These are phyloP conservation scores for Corythoichthys haematopterus DNA, from an alignment of 2,113 vertebrate genomes.

Conservation along the genomic window DNA sequence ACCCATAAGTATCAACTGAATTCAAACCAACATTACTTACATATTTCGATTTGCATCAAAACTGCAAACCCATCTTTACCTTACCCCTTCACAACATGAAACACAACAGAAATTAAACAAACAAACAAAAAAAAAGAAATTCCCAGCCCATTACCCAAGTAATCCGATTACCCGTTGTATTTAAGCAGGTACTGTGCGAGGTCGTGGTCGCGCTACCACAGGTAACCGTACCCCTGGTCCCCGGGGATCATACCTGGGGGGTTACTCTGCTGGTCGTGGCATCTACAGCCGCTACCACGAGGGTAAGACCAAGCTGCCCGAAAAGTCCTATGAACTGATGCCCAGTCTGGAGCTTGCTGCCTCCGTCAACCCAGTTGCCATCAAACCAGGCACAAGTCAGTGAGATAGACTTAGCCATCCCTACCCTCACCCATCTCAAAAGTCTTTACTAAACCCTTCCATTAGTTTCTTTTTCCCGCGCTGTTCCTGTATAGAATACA, in stretches of 20 bases:
- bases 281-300: slow-evolving; percentile 99
- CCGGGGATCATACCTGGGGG: slow-evolving; percentile 95
- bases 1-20: not conserved
- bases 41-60: not conserved
- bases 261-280: slow-evolving; percentile 96
- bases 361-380: slow-evolving; percentile 85
- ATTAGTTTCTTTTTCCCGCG: not conserved
- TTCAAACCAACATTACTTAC: slow-evolving; percentile 7
- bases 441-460: slow-evolving; percentile 39
- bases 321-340: slow-evolving; percentile 93
- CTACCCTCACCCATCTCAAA: slow-evolving; percentile 43
- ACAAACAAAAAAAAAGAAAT: not conserved
- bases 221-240: slow-evolving; percentile 91
- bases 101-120: too few relatives aligned
- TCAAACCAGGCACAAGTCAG: slow-evolving; percentile 97
- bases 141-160: slow-evolving; percentile 43
- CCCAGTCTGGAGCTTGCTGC: slow-evolving; percentile 88
- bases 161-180: slow-evolving; percentile 69
- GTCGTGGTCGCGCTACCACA: slow-evolving; percentile 90
- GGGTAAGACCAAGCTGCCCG: slow-evolving; percentile 92
- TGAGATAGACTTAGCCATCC: slow-evolving; percentile 64
- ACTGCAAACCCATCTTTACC: not conserved
- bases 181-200: slow-evolving; percentile 98
- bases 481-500: not conserved
- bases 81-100: not conserved